These are phyloP conservation scores for Coilia nasus DNA, from an alignment of 2,797 vertebrate species.

Conservation along the genomic window DNA sequence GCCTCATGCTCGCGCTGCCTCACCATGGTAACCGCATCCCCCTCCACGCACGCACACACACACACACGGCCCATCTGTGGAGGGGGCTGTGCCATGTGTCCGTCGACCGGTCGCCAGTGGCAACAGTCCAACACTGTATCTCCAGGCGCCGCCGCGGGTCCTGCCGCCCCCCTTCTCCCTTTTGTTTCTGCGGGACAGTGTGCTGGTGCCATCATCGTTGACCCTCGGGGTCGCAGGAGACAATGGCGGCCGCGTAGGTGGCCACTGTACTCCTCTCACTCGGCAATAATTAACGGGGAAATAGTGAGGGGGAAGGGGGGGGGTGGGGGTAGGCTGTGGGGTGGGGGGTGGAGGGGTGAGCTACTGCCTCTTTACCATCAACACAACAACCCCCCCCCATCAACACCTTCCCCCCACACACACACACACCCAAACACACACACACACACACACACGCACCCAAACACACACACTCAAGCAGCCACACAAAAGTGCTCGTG, in stretches of 20 bases:
- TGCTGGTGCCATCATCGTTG: slow-evolving; percentile 51
- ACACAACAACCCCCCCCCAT: not conserved
- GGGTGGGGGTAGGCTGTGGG: not conserved
- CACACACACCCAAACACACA: not conserved
- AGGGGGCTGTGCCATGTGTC: slow-evolving; percentile 79
- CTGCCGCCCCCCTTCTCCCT: not conserved
- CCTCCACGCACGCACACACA: not conserved
- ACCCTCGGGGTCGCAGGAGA: slow-evolving; percentile 72
- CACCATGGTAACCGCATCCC: slow-evolving; percentile 66
- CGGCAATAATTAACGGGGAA: slow-evolving; percentile 73
- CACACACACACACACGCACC: not conserved
- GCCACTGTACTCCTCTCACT: slow-evolving; percentile 72
- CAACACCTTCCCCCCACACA: not conserved
- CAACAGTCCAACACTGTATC: slow-evolving; percentile 70
- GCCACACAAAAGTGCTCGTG: not conserved
- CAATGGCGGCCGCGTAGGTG: slow-evolving; percentile 78
- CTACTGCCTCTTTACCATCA: not conserved
- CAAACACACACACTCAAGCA: not conserved
- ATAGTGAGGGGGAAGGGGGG: not conserved
- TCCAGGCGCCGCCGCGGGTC: slow-evolving; percentile 24
- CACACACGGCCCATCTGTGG: slow-evolving; percentile 77
- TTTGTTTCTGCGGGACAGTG: not conserved
- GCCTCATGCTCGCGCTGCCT: slow-evolving; percentile 71
- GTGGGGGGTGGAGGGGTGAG: not conserved
- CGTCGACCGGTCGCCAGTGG: slow-evolving; percentile 65